Conservation (phyloP, 2,888 invertebrate genomes). For the Trichopria drosophilae region DNA sequence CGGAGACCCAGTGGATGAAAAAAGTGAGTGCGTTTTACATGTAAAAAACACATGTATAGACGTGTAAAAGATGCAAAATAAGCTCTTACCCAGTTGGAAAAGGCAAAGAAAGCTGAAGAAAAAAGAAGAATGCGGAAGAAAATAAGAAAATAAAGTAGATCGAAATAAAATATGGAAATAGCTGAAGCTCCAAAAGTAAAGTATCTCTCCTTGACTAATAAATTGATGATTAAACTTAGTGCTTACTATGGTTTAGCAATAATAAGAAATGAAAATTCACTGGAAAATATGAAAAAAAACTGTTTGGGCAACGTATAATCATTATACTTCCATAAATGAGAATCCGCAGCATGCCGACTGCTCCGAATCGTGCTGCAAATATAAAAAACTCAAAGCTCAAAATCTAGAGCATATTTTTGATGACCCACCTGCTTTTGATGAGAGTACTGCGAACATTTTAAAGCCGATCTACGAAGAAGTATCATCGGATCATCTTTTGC, state of each 20-base stretch:
- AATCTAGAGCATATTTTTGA: constrained; percentile 6
- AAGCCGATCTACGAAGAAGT: constrained; percentile 29
- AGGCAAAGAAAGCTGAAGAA: too few species aligned
- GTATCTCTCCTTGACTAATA: constrained; percentile 25
- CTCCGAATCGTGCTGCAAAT: constrained; percentile 24
- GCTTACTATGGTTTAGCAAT: constrained; percentile 38
- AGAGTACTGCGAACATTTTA: constrained; percentile 18
- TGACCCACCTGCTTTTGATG: constrained; percentile 24
- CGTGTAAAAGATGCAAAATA: too few species aligned
- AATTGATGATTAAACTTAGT: constrained; percentile 31
- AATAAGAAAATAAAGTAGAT: too few species aligned
- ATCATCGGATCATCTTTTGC: constrained; percentile 20
- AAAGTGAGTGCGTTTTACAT: too few species aligned
- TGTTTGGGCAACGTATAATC: constrained; percentile 35
- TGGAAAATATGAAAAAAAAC: constrained; percentile 31
- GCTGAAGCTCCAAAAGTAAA: too few species aligned
- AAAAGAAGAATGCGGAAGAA: too few species aligned
- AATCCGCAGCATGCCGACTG: too few species aligned
- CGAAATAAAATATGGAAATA: too few species aligned
- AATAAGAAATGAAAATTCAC: constrained; percentile 25
- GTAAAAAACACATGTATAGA: too few species aligned
- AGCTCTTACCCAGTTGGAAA: too few species aligned
- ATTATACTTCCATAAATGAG: too few species aligned
- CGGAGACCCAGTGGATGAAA: too few species aligned
- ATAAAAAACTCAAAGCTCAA: constrained; percentile 21